These are phyloP conservation scores for Erpobdella octoculata DNA, from an alignment of 2,888 invertebrate genomes.

Conservation along the genomic window DNA sequence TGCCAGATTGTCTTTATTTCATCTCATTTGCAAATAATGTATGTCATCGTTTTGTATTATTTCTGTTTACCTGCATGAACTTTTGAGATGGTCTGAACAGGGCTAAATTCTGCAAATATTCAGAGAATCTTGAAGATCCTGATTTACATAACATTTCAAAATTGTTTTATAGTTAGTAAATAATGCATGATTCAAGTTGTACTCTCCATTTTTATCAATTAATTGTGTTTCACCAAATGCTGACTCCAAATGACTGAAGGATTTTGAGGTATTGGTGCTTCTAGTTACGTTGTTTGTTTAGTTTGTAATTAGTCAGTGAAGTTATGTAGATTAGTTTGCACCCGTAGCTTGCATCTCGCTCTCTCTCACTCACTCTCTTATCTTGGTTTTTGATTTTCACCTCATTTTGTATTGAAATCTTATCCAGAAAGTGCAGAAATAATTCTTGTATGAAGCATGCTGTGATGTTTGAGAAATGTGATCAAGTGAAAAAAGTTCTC, in stretches of 20 bases:
- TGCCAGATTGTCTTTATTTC: too few relatives aligned
- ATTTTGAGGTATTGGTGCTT: constrained; percentile 68
- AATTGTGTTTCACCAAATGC: constrained; percentile 11
- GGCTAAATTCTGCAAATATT: background rate
- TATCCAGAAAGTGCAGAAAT: constrained; percentile 11
- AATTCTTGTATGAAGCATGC: too few relatives aligned
- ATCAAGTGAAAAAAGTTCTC: too few relatives aligned
- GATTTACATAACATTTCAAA: background rate
- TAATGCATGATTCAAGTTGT: constrained; percentile 7
- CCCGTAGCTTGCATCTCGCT: constrained; percentile 8
- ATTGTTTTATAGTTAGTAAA: constrained; percentile 6
- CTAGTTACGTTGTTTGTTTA: constrained; percentile 18
- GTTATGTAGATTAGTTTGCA: constrained; percentile 11
- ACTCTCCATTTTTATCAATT: too few relatives aligned
- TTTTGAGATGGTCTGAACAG: constrained; percentile 38
- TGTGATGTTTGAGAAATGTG: too few relatives aligned
- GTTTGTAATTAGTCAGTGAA: constrained; percentile 11
- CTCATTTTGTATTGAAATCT: constrained; percentile 23
- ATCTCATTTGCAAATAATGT: too few relatives aligned
- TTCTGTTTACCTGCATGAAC: constrained; percentile 34
- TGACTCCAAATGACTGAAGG: constrained; percentile 54
- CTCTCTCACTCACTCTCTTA: constrained; percentile 15
- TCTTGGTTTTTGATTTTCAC: constrained; percentile 3
- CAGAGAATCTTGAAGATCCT: constrained; percentile 3
- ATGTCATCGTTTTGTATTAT: background rate